Conservation (phyloP, 2,888 invertebrate species). For the Philonicus albiceps region DNA sequence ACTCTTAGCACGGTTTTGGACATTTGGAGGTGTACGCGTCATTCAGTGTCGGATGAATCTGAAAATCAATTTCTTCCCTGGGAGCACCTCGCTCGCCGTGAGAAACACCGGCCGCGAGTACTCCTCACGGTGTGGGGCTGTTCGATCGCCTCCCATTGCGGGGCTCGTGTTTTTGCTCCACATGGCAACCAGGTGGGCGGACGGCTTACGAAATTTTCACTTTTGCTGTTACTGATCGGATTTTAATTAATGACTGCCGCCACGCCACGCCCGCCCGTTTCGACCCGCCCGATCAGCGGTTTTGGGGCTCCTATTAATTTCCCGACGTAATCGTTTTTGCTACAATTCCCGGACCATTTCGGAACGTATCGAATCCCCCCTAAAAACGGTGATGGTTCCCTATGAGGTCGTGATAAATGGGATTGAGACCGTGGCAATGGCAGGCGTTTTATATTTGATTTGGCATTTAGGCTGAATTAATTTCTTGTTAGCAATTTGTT, state of each 20-base stretch:
- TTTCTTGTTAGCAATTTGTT: slow-evolving; percentile 29
- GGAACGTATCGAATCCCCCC: not conserved
- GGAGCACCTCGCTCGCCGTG: slow-evolving; percentile 26
- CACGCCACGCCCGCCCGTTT: slow-evolving; percentile 28
- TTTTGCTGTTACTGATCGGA: slow-evolving; percentile 42
- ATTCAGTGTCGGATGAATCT: slow-evolving; percentile 24
- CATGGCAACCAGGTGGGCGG: slow-evolving; percentile 41
- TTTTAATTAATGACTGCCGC: slow-evolving; percentile 43
- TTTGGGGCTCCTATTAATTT: slow-evolving; percentile 34
- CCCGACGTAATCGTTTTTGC: not conserved
- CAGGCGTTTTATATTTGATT: slow-evolving; percentile 11
- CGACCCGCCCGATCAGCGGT: not conserved
- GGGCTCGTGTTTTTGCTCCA: slow-evolving; percentile 36
- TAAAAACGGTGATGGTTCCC: not conserved
- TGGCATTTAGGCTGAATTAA: slow-evolving; percentile 15
- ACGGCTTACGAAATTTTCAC: slow-evolving; percentile 39
- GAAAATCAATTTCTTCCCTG: slow-evolving; percentile 36
- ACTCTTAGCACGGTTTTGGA: slow-evolving; percentile 41
- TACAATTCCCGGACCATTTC: not conserved
- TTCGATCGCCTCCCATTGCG: not conserved
- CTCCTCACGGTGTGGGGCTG: not conserved
- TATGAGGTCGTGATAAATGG: slow-evolving; percentile 16
- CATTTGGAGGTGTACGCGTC: slow-evolving; percentile 43
- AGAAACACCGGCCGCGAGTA: slow-evolving; percentile 6
- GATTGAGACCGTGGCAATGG: not conserved